Conservation (phyloP, 2,113 vertebrate species). For the Narcine bancroftii region DNA sequence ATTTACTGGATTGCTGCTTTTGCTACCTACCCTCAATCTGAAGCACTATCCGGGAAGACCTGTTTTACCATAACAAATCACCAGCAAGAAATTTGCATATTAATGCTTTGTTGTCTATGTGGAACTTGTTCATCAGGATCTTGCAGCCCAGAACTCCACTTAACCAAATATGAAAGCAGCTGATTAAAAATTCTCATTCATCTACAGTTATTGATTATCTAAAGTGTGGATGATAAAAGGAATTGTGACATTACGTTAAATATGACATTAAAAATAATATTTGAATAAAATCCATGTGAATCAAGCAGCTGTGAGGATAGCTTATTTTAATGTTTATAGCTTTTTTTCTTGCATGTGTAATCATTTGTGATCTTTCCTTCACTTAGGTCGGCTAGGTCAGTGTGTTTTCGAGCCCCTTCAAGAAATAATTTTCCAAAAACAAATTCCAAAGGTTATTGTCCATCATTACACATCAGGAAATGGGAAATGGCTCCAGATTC, state of each 20-base stretch:
- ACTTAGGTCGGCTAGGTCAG: slow-evolving; percentile 58
- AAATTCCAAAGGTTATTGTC: slow-evolving; percentile 48
- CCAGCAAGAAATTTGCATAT: not conserved
- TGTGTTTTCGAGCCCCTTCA: slow-evolving; percentile 55
- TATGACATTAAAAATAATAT: not conserved
- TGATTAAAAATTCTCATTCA: not conserved
- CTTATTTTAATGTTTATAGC: not conserved
- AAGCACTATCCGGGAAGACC: not conserved
- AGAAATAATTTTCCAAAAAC: slow-evolving; percentile 43
- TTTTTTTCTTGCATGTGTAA: not conserved
- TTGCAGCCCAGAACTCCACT: not conserved
- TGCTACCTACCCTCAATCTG: not conserved
- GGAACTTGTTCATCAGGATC: too few relatives aligned
- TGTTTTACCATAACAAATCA: not conserved
- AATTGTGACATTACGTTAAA: not conserved
- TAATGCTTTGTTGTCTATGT: not conserved
- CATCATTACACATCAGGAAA: slow-evolving; percentile 53
- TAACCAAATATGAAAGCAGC: not conserved
- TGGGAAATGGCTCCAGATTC: slow-evolving; percentile 64
- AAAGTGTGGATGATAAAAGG: not conserved
- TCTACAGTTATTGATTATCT: not conserved
- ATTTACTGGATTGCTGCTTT: not conserved
- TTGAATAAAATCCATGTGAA: not conserved
- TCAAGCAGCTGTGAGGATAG: not conserved
- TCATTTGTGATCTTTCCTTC: not conserved